A percentile compares a stretch with the other conserved stretches of the same genome.
Conservation (phyloP, 2,113 vertebrate species). For the Pterocles orientalis region DNA sequence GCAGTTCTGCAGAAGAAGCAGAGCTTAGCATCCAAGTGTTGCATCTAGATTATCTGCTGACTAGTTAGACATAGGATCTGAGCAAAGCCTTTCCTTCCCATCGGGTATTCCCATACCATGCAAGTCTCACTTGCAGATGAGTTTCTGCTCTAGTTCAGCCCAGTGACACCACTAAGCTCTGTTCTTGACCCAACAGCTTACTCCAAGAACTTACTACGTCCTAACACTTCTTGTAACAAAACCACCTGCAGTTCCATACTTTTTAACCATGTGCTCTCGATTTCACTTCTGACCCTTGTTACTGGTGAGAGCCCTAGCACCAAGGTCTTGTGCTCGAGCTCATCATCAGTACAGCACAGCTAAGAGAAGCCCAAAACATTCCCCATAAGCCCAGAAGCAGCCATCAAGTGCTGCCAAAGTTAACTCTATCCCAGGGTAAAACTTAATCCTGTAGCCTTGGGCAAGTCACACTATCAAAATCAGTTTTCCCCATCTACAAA, state of each 20-base stretch:
- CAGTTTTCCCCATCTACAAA: background rate
- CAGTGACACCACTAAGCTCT: background rate
- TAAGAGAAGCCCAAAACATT: background rate
- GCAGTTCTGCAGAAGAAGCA: background rate
- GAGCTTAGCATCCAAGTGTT: background rate
- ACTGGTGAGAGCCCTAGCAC: background rate
- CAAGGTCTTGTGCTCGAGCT: background rate
- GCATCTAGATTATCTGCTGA: background rate
- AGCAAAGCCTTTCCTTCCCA: background rate
- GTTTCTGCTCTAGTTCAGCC: background rate
- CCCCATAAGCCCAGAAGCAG: background rate
- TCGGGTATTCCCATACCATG: fast-evolving
- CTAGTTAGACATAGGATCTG: background rate
- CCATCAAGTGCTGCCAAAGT: background rate
- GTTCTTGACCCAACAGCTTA: background rate
- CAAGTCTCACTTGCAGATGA: background rate
- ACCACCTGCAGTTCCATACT: background rate
- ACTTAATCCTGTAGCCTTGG: background rate
- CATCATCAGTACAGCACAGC: background rate
- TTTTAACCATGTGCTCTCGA: background rate
- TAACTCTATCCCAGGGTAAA: background rate
- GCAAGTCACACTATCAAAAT: background rate
- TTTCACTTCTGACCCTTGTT: background rate
- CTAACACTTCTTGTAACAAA: background rate
- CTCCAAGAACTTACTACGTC: background rate